These are phyloP conservation scores for Eupithecia subumbrata DNA, from an alignment of 2,888 invertebrate species.

Conservation along the genomic window DNA sequence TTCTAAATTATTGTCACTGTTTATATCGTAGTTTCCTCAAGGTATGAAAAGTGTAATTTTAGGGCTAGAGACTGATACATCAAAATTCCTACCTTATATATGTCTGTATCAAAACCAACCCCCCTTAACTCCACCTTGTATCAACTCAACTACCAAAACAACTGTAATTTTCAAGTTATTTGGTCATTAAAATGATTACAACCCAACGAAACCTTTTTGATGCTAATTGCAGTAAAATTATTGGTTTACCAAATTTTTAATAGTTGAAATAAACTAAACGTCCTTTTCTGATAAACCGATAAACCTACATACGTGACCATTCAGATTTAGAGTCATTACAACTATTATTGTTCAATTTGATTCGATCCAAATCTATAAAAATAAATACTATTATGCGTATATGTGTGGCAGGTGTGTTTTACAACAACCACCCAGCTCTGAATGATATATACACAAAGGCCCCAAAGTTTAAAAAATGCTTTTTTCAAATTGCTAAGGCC, in stretches of 20 bases:
- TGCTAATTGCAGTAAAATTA: neutral
- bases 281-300: neutral
- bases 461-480: no score
- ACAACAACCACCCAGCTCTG: neutral
- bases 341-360: neutral
- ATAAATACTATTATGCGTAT: neutral
- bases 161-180: conserved; percentile 11
- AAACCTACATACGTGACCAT: neutral
- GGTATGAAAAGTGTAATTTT: neutral
- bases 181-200: conserved; percentile 16
- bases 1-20: neutral
- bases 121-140: neutral
- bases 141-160: neutral
- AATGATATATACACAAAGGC: neutral
- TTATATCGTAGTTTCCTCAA: neutral
- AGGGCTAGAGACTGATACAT: neutral
- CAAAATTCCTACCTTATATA: neutral
- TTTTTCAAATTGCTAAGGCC: no score
- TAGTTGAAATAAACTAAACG: neutral
- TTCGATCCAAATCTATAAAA: neutral
- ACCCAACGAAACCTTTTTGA: neutral
- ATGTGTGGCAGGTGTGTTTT: neutral
- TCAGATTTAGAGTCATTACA: neutral
- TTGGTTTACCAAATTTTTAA: neutral
- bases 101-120: neutral